Conservation (phyloP, 2,888 invertebrate genomes). For the Pyrrhia umbra region DNA sequence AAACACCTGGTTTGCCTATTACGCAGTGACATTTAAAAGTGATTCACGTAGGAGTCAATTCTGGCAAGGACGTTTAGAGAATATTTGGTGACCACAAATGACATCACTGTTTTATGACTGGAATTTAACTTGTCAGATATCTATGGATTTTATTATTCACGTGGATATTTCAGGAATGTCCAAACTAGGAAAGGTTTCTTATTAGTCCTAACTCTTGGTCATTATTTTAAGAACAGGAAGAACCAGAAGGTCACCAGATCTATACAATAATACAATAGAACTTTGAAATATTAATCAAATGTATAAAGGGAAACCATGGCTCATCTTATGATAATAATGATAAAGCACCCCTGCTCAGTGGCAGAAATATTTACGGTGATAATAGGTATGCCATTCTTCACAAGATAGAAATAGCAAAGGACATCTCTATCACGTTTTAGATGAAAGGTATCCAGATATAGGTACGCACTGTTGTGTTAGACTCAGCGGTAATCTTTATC, state of each 20-base stretch:
- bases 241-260: too few species aligned
- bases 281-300: too few species aligned
- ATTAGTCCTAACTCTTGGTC: neutral
- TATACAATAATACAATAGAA: too few species aligned
- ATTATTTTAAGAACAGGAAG: neutral
- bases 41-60: constrained; percentile 43
- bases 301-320: too few species aligned
- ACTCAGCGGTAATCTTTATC: too few species aligned
- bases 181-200: neutral
- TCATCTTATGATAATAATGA: too few species aligned
- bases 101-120: constrained; percentile 13
- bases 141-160: neutral
- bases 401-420: neutral
- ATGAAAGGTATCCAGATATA: neutral
- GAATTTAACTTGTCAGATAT: constrained; percentile 1
- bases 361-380: neutral
- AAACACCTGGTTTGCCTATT: constrained; percentile 23
- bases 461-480: too few species aligned
- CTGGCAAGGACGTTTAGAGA: constrained; percentile 47
- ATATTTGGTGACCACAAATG: constrained; percentile 26
- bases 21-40: constrained; percentile 27
- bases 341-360: too few species aligned
- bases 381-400: neutral
- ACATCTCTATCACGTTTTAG: neutral
- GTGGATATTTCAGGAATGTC: neutral